Base-by-base conservation (phyloP, 2,113 vertebrate species). In the Anthoscopus minutus region DNA sequence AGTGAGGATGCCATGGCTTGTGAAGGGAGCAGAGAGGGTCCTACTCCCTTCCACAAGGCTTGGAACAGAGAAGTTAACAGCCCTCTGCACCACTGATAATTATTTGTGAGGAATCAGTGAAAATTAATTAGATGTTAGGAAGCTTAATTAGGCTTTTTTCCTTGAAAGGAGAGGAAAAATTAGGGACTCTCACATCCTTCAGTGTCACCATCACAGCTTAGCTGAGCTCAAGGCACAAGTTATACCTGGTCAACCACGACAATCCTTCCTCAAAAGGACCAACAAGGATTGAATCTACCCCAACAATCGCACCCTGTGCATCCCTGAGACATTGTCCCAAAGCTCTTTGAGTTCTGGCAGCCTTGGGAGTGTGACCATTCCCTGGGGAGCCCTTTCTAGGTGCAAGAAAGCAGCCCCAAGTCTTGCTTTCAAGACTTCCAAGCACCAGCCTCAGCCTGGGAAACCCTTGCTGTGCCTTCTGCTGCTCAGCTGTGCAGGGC, bases 211-310 rank as follows among this genome's bases (percentile, higher is more conserved):
- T 12, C 15, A 31, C 19, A 2, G 16, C 38, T 45, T 22, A 77
- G 38, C 69, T 15, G 35, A 69, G 38, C 30, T 77, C 19, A 78
- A 57, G 44, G 54, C 44, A 72, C 10, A 40, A 11, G 28, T 45
- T 12, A 13, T 0, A 4, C 58, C 28, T 8, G 50, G 8, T 14
- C 33, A 60, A 3, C 15, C 20, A 37, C 0, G 0, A n/a, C 71
- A 42, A n/a, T 28, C 28, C 47, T 47, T 64, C 60, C 10, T 62
- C 47, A 16, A n/a, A 48, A 16, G 40, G 28, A 61, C 23, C 56
- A 28, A 24, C 33, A 38, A 45, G 33, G 33, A 45, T 27, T 0
- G 0, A 62, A 23, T 7, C 28, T 28, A 61, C 3, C 15, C 45
- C 64, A 57, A 3, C 12, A 40, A 35, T 54, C 48, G 13, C n/a